Base-by-base conservation (phyloP, 1,140 invertebrate genomes). In the Adelges cooleyi region DNA sequence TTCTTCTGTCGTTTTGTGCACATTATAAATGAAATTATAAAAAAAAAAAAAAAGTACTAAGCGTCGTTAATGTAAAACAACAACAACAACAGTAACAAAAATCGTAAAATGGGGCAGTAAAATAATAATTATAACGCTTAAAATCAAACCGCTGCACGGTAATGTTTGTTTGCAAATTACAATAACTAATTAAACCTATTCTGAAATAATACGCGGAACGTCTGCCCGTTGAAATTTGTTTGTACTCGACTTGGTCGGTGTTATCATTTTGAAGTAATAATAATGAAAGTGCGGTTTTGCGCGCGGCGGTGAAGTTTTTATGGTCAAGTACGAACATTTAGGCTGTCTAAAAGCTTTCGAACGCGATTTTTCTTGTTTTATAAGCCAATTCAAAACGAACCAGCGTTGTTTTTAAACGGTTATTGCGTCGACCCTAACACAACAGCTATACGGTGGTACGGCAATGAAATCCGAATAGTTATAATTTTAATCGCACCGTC, bases 251-350 rank as follows among this genome's bases (percentile, higher is more conserved):
- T 46, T 15, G 18, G 11, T 29, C 40, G 29, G 56, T 20, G 42
- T 62, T 62, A 62, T 62, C 42, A 62, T 44, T 48, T 62, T 13
- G n/a, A 48, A 62, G 33, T 62, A 46, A 62, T 62, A 48, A 33
- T 62, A 62, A 62, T 48, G 25, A 46, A 62, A 48, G 17, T 29
- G 25, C 5, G 29, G n/a, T n/a, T 48, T 62, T 48, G 22, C 20
- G 42, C 44, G n/a, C n/a, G 44, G 38, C 15, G 23, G n/a, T 33
- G 29, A 33, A 33, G 56, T 62, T 62, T n/a, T 62, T 62, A 62
- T 48, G 56, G 42, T 62, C 42, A 48, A 62, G 27, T 25, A 25
- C 56, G 42, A 15, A 18, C 8, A 46, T 62, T 46, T 29, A 46
- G 29, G 20, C 27, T 17, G 17, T n/a, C 56, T 62, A 48, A 62